phyloP scores from a whole-genome alignment of 2,113 vertebrate genomes.

The Hypocryptadius cinnamomeus region DNA sequence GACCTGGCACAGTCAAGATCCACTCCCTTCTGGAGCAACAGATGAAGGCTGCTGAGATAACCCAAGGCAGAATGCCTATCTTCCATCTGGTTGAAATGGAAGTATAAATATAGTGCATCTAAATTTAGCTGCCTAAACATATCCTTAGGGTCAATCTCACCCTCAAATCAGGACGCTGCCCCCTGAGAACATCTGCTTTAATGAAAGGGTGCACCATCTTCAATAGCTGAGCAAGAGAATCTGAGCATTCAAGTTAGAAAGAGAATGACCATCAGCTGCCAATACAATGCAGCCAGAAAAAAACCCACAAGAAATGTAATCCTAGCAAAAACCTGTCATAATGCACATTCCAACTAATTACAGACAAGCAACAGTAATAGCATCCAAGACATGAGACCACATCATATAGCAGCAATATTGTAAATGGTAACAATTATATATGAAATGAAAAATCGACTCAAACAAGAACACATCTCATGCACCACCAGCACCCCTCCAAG shows the following conservation, averaged over 20 bases:
- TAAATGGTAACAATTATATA: neutral
- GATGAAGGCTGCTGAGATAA: neutral
- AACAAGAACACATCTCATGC: neutral
- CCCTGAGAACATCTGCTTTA: neutral
- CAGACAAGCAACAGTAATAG: neutral
- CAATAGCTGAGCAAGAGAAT: neutral
- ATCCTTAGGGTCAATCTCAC: neutral
- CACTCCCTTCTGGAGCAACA: neutral
- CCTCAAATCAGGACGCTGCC: neutral
- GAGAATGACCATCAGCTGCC: neutral
- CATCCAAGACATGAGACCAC: neutral
- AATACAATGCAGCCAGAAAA: neutral
- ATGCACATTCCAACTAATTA: neutral
- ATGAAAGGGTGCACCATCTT: neutral
- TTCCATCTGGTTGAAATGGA: neutral
- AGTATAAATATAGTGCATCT: neutral
- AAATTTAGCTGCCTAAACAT: neutral
- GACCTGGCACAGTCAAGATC: neutral
- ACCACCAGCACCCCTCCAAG: accelerated
- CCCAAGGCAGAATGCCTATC: neutral
- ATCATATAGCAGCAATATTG: neutral
- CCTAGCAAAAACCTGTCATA: neutral
- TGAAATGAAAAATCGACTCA: neutral
- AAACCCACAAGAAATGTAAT: neutral
- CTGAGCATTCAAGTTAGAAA: neutral